Evolutionary conservation across 2,113 vertebrate species (phyloP).

Genomic region (Acrocephalus arundinaceus): DNA sequence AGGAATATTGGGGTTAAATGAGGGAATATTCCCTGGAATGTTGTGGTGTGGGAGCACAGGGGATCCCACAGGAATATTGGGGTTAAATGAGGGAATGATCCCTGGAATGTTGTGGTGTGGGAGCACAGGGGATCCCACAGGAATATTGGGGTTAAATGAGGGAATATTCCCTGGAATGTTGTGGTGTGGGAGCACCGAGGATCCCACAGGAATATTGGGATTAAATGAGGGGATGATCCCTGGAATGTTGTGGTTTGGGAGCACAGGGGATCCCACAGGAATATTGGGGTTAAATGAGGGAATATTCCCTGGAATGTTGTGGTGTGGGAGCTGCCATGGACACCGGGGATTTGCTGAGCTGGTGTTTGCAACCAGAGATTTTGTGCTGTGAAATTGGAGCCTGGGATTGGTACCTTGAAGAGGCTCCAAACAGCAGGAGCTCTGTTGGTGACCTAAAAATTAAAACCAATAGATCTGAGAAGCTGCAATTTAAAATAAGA

Average conservation of each 20-base stretch:
- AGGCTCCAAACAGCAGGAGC: neutral
- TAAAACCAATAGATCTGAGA: neutral
- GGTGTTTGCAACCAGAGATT: neutral
- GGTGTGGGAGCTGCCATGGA: neutral
- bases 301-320: fast-evolving
- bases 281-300: neutral
- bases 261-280: neutral
- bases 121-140: neutral
- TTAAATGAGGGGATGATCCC: too few relatives aligned
- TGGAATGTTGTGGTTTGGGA: too few relatives aligned
- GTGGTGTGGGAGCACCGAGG: too few relatives aligned
- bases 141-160: too few relatives aligned
- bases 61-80: neutral
- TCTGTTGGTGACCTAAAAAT: neutral
- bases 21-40: too few relatives aligned
- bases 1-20: neutral
- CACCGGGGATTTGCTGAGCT: neutral
- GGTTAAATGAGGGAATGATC: too few relatives aligned
- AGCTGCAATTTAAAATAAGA: fast-evolving
- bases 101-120: too few relatives aligned
- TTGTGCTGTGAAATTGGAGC: neutral
- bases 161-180: too few relatives aligned
- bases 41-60: neutral
- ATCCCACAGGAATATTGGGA: neutral
- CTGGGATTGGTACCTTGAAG: neutral